Evolutionary conservation across 1,140 invertebrate genomes (phyloP), one percentile per base, ranked within the genome.

Genomic region (Drosophila setifemur): DNA sequence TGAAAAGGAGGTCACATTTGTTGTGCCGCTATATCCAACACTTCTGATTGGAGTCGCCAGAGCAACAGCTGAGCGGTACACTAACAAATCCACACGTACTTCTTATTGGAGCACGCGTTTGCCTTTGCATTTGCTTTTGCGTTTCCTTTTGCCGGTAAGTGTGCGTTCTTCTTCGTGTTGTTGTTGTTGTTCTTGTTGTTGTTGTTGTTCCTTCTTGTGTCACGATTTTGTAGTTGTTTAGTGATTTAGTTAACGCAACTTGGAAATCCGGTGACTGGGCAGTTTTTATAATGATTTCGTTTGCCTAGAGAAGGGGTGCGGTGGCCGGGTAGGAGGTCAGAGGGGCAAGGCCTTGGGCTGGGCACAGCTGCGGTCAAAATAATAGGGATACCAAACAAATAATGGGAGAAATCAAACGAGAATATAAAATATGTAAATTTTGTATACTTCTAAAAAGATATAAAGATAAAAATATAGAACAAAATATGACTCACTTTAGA

Each of bases 1-100:
- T 6, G n/a, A 25, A 48, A 69, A 69, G 43, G 37, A 69, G 66
- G 66, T 69, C 66, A 69, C 23, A 44, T 37, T 37, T 37, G 33
- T 37, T 37, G 9, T n/a, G 12, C 9, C 23, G 8, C 14, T 23
- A 29, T 31, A 37, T 53, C 50, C 54, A 37, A 14, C 50, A 18
- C 19, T 54, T 58, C 25, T 39, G 49, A 58, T 58, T 54, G 12
- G 52, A 31, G 37, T 43, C 49, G 49, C 48, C 29, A 28, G 31
- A 74, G 73, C 73, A 53, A 73, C 67, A 71, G 67, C 67, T 71
- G 67, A 71, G 67, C 44, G 60, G 5, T 31, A 28, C 43, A n/a
- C 23, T 19, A 26, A 19, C 42, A 23, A 53, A 61, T 19, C 18
- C 29, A 2, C 29, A 31, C 14, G n/a, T 18, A 18, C 37, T 33